Conservation (phyloP, 2,888 invertebrate genomes). For the Orchesellides sinensis region DNA sequence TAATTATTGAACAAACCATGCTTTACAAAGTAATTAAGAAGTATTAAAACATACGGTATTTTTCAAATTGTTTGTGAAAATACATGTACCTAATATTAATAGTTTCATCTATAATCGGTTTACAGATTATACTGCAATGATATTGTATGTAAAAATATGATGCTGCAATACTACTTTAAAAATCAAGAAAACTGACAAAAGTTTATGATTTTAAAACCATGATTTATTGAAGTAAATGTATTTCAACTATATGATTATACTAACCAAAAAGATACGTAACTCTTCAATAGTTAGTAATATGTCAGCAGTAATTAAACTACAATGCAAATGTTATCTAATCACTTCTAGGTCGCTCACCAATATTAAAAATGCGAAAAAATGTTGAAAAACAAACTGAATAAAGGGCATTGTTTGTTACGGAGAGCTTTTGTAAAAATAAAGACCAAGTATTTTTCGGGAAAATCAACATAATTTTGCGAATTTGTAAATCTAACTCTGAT, state of each 20-base stretch:
- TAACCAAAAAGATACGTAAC: no score
- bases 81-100: background rate
- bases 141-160: background rate
- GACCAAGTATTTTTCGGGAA: background rate
- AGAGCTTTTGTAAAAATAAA: background rate
- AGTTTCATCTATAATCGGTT: background rate
- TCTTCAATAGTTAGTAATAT: no score
- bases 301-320: background rate
- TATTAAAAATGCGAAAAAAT: slow-evolving; percentile 6
- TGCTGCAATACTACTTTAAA: no score
- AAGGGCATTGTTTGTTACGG: background rate
- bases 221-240: background rate
- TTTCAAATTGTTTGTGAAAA: background rate
- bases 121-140: background rate
- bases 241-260: background rate
- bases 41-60: background rate
- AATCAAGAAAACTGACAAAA: no score
- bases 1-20: background rate
- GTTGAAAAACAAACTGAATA: background rate
- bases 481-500: background rate
- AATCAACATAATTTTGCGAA: background rate
- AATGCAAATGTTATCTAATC: slow-evolving; percentile 29
- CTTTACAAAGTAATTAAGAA: background rate
- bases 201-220: no score
- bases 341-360: slow-evolving; percentile 12